A percentile compares a stretch with the other conserved stretches of the same genome.
These are phyloP conservation scores for Lasiurus borealis DNA, from an alignment of 2,113 vertebrate species.

Conservation along the genomic window DNA sequence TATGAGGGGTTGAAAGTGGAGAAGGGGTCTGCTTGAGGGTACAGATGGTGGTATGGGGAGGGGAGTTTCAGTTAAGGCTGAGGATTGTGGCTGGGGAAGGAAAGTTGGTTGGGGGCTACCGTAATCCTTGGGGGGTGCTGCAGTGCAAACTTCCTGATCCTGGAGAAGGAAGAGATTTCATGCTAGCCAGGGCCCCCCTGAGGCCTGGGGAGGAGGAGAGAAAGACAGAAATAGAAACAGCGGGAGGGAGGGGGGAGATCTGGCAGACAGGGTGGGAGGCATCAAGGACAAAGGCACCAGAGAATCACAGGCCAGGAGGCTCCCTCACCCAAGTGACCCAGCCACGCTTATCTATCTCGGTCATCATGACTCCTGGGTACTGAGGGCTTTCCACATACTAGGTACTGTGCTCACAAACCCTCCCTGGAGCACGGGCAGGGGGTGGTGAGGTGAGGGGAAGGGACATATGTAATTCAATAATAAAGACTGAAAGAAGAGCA, in stretches of 20 bases:
- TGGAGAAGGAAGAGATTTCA: slow-evolving; percentile 65
- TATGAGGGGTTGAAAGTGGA: background rate
- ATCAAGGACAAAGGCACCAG: slow-evolving; percentile 51
- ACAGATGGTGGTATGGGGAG: background rate
- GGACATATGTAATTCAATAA: too few relatives aligned
- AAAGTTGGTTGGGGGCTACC: background rate
- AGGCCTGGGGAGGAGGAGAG: slow-evolving; percentile 74
- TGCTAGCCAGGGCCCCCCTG: slow-evolving; percentile 74
- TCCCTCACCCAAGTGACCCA: slow-evolving; percentile 2
- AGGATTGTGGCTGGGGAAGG: background rate
- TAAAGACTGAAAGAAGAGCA: background rate
- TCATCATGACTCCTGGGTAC: background rate
- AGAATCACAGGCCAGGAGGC: slow-evolving; percentile 47
- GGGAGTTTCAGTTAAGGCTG: background rate
- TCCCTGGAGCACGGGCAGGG: background rate
- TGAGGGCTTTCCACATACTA: background rate
- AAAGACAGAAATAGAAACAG: slow-evolving; percentile 80
- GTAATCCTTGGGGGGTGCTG: background rate
- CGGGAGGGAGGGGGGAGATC: slow-evolving; percentile 68
- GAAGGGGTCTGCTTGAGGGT: background rate
- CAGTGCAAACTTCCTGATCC: slow-evolving; percentile 47
- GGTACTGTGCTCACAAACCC: background rate
- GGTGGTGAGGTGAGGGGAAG: too few relatives aligned
- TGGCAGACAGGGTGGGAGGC: slow-evolving; percentile 75
- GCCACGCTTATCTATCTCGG: background rate